Evolutionary conservation across 2,888 invertebrate genomes (phyloP), one percentile per base, ranked within the genome.

Genomic region (Drosophila quinaria): DNA sequence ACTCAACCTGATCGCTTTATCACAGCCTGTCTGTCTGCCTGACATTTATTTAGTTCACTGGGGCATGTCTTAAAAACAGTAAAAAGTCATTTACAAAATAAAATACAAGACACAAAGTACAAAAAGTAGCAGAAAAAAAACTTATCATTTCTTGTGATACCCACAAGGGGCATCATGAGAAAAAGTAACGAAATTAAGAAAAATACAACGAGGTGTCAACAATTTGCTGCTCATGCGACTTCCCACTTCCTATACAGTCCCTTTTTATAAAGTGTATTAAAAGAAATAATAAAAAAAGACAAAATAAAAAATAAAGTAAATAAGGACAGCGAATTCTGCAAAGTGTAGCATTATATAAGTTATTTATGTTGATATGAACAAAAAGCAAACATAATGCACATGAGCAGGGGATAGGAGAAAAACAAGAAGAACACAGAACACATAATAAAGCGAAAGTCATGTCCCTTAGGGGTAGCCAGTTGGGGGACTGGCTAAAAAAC

Each of bases 361-460:
- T 83, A 83, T 83, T 83, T 83, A 86, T 86, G 87, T 77, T 72
- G 69, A 73, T 81, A 87, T 77, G 79, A 81, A 81, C 79, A 81
- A 74, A 83, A 86, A 81, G 81, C 77, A 74, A 79, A 83, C 70
- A 78, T 83, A 83, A 86, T 86, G 77, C 74, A 79, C 77, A 81
- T 79, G 81, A 79, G 63, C 67, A 33, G 55, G 55, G 61, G 19
- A 11, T 33, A 41, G 31, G 58, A 55, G 39, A 39, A 60, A 49
- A 49, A 15, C 15, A 52, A 44, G 31, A 56, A 46, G 50, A 66
- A 61, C 39, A 31, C 46, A 15, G 61, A 81, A 59, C 80, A 80
- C 75, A 87, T 80, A 87, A 87, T 84, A 87, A 84, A 87, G 80
- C 80, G 78, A 78, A 87, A 87, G 87, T 87, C 87, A 87, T 81